Base-by-base conservation (phyloP, 2,113 vertebrate species). In the Thymallus thymallus region DNA sequence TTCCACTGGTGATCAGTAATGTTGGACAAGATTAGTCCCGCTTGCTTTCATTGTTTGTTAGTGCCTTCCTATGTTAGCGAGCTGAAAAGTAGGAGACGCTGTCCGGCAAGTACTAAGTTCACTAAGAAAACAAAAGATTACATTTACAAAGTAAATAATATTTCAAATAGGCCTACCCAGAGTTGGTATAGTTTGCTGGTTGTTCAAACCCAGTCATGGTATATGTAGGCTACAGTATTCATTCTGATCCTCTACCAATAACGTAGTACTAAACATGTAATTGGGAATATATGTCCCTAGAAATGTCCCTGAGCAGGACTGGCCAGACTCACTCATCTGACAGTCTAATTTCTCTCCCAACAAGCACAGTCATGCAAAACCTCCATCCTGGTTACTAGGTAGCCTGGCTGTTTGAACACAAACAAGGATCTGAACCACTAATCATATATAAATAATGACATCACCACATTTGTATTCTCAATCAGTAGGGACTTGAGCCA, bases 391-490 rank as follows among this genome's bases (percentile, higher is more conserved):
- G 64, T 18, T 9, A 71, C 73, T 68, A 56, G 77, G 80, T 83
- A 80, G 68, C 81, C 74, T 74, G 75, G 82, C 77, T 62, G 71
- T 69, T 69, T 67, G 55, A 65, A 74, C 77, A 79, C 56, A 60
- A 80, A 80, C 72, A 83, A 75, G 73, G 68, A 61, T 46, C n/a
- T 35, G 78, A 73, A 35, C 80, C 68, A 78, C 67, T 62, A 84
- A 72, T 46, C 74, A 82, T 79, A 45, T 77, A 88, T 84, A 87
- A 90, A 86, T 85, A 87, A 78, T 74, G 70, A 84, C 82, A 72
- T 76, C 74, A 77, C 48, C 71, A 48, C 5, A 75, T 83, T 81
- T 82, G 77, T 76, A 84, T 71, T 76, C 75, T 73, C 69, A 73
- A 65, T 45, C 46, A 73, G n/a, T 74, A 13, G 35, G 20, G 68